Evolutionary conservation across 2,797 vertebrate genomes (phyloP), one percentile per base, ranked within the genome.

Genomic region (Polyboroides typus): DNA sequence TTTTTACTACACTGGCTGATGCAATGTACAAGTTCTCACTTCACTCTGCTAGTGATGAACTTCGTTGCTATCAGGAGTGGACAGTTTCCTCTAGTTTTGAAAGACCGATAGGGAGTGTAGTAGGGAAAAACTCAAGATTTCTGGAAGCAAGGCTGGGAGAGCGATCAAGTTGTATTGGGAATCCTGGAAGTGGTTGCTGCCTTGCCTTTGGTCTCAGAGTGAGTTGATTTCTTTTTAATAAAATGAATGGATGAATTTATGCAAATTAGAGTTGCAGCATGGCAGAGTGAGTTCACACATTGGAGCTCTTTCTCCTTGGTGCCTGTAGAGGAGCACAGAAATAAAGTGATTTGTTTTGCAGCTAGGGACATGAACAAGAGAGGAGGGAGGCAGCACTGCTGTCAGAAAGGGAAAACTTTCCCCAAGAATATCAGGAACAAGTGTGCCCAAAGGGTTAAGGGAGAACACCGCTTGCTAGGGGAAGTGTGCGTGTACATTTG

Each of bases 401-500:
- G 34, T 76, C 47, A 81, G 47, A 72, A 86, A 20, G 33, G 48
- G 50, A 79, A 79, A 85, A 66, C 31, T 52, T 91, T 62, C 20
- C 34, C 36, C 44, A 11, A 9, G 60, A 80, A 48, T 12, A 63
- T 60, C 34, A 93, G 74, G 53, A 87, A 27, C 3, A 53, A 90
- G 34, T 75, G 87, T 81, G 60, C 71, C 89, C 81, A 52, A 95
- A 94, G 95, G 94, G 94, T 96, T 96, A 95, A 97, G 67, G 81
- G 93, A 96, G 95, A 96, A 40, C 89, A 91, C 87, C 6, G 5
- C 93, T 94, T 79, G 87, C 87, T 70, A 89, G 70, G 64, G 82
- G 92, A 96, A 96, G 89, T 90, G 81, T 93, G 47, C 70, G 1
- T 95, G 89, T 93, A 80, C 81, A 91, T 95, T 97, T 97, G 96